These are phyloP conservation scores for Megalopta genalis DNA, from an alignment of 1,140 invertebrate species.

Conservation along the genomic window DNA sequence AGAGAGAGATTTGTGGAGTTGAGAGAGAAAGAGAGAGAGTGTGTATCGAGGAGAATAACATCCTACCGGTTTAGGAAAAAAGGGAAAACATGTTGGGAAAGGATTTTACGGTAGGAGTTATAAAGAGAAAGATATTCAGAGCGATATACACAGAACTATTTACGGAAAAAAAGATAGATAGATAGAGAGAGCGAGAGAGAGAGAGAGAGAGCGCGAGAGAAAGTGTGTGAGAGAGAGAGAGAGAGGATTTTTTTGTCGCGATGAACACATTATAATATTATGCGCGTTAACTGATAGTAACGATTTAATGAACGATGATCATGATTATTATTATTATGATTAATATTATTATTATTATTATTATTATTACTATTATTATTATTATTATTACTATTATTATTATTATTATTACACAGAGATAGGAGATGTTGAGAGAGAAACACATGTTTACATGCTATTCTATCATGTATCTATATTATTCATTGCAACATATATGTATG, in stretches of 20 bases:
- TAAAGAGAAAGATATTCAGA: conserved; percentile 47
- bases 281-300: conserved; percentile 46
- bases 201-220: conserved; percentile 50
- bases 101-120: conserved; percentile 39
- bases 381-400: conserved; percentile 26
- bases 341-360: conserved; percentile 38
- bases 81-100: conserved; percentile 57
- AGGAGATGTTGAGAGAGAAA: conserved; percentile 38
- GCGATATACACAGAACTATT: conserved; percentile 60
- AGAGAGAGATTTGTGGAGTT: conserved; percentile 32
- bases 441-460: conserved; percentile 56
- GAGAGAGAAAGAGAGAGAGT: conserved; percentile 28
- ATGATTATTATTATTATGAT: conserved; percentile 51
- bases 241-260: conserved; percentile 41
- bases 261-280: conserved; percentile 43
- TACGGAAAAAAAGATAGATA: conserved; percentile 24
- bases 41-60: not conserved
- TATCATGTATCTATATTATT: conserved; percentile 63
- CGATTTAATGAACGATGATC: conserved; percentile 48
- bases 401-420: conserved; percentile 34
- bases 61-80: conserved; percentile 52
- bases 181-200: conserved; percentile 30
- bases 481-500: conserved; percentile 65
- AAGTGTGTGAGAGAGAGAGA: conserved; percentile 25
- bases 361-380: conserved; percentile 51